Conservation (phyloP, 1,140 invertebrate species). For the Habropoda laboriosa region DNA sequence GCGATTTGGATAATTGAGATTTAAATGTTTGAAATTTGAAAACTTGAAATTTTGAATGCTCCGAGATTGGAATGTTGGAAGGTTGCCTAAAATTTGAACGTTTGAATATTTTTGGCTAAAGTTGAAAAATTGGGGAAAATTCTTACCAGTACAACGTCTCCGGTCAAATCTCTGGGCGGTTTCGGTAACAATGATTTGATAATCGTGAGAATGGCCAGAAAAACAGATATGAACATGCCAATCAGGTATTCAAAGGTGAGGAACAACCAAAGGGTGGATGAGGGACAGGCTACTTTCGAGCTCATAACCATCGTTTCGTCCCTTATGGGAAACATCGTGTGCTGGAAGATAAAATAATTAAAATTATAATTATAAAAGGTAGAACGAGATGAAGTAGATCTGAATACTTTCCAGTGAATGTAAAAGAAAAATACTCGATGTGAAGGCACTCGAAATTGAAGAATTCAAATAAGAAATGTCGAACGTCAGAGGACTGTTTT, state of each 20-base stretch:
- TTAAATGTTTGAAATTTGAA: no score
- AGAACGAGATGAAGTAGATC: background rate
- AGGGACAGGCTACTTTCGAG: slow-evolving; percentile 57
- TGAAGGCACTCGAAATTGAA: background rate
- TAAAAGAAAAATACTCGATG: background rate
- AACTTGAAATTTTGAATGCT: no score
- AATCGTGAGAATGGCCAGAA: slow-evolving; percentile 64
- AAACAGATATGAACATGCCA: slow-evolving; percentile 64
- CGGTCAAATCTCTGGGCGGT: slow-evolving; percentile 75
- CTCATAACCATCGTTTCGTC: slow-evolving; percentile 53
- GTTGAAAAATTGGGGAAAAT: no score
- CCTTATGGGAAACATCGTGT: slow-evolving; percentile 66
- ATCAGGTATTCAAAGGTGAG: slow-evolving; percentile 73
- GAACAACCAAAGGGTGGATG: slow-evolving; percentile 70
- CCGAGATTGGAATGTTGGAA: no score
- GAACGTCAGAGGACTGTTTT: background rate
- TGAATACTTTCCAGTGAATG: background rate
- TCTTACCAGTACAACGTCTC: slow-evolving; percentile 76
- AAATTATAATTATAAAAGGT: background rate
- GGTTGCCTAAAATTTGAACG: no score
- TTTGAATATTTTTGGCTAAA: background rate
- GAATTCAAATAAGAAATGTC: background rate
- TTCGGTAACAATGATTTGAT: slow-evolving; percentile 74
- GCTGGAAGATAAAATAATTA: slow-evolving; percentile 52
- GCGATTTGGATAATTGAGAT: no score